Percentiles rank a stretch among this genome's conserved stretches.
phyloP scores from a whole-genome alignment of 2,113 vertebrate genomes.

The Laticauda colubrina region DNA sequence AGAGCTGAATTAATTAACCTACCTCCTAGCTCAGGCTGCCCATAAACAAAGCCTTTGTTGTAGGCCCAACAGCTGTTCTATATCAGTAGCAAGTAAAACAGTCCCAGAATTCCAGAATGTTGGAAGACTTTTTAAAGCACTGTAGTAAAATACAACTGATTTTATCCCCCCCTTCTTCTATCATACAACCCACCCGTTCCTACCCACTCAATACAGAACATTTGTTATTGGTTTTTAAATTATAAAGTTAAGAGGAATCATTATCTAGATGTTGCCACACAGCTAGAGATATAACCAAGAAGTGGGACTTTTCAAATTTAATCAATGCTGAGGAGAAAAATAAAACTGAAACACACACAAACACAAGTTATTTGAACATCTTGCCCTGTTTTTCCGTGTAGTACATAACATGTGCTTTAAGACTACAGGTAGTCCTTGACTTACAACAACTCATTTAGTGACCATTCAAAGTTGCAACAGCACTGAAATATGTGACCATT shows the following conservation, averaged over 20 bases:
- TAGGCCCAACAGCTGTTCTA: slow-evolving; percentile 92
- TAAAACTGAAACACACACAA: background rate
- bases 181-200: slow-evolving; percentile 52
- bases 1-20: slow-evolving; percentile 94
- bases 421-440: background rate
- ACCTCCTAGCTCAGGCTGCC: slow-evolving; percentile 94
- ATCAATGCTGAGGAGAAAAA: slow-evolving; percentile 22
- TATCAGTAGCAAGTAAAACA: slow-evolving; percentile 96
- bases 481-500: no score
- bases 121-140: slow-evolving; percentile 88
- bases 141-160: slow-evolving; percentile 84
- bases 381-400: background rate
- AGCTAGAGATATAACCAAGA: slow-evolving; percentile 76
- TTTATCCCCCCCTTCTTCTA: slow-evolving; percentile 50
- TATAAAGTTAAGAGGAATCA: slow-evolving; percentile 84
- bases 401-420: background rate
- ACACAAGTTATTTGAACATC: slow-evolving; percentile 9
- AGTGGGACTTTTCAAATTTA: slow-evolving; percentile 62
- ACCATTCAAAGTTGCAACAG: no score
- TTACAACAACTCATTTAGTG: no score
- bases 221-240: slow-evolving; percentile 83
- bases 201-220: slow-evolving; percentile 46
- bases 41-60: slow-evolving; percentile 92
- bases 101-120: slow-evolving; percentile 95
- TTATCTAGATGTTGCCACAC: slow-evolving; percentile 81